Percentiles rank a stretch among this genome's conserved stretches.
Conservation (phyloP, 2,888 invertebrate genomes). For the Sarcophaga subvicina region DNA sequence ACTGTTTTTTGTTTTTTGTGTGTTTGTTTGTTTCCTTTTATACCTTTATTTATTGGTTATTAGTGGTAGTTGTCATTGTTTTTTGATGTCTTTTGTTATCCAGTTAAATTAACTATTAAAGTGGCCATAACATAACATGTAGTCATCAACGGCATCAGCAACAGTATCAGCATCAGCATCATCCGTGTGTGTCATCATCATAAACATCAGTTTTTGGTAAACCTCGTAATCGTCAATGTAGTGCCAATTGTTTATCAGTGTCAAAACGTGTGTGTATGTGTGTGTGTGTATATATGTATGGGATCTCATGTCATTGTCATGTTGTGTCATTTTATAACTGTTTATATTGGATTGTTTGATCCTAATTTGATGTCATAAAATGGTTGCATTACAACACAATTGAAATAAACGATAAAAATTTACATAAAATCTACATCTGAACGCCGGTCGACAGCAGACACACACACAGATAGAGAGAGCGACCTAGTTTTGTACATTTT, state of each 20-base stretch:
- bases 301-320: background rate
- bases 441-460: too few species aligned
- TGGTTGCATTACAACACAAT: constrained; percentile 43
- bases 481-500: too few species aligned
- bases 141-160: constrained; percentile 40
- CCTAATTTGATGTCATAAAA: constrained; percentile 51
- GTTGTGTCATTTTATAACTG: too few species aligned
- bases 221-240: constrained; percentile 69
- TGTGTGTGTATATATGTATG: background rate
- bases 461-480: too few species aligned
- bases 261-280: background rate
- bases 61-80: constrained; percentile 66
- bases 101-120: constrained; percentile 70
- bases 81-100: constrained; percentile 66
- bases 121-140: constrained; percentile 68
- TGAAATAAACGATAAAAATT: constrained; percentile 61
- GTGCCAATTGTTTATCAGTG: constrained; percentile 41
- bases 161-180: constrained; percentile 8
- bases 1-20: constrained; percentile 52
- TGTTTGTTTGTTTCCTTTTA: constrained; percentile 40
- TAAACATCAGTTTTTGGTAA: constrained; percentile 55
- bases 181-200: constrained; percentile 21
- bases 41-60: constrained; percentile 63
- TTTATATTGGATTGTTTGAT: constrained; percentile 53
- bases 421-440: constrained; percentile 23